A percentile compares a stretch with the other conserved stretches of the same genome.
phyloP scores from a whole-genome alignment of 2,888 invertebrate genomes.

The Chrysotoxum bicinctum region DNA sequence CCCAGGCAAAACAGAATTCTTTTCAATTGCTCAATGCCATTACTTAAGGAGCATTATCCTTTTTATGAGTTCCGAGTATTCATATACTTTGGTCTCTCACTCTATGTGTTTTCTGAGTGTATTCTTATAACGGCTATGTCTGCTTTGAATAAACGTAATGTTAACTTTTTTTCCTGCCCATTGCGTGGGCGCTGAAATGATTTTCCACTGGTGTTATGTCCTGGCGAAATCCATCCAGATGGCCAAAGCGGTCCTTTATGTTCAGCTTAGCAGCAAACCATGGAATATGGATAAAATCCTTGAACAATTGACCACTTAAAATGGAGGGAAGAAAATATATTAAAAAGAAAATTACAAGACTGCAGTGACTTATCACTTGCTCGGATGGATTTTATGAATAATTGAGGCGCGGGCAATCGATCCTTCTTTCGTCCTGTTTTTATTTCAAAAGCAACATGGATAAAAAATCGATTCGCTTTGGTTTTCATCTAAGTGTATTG shows the following conservation, averaged over 20 bases:
- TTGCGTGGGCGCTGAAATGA: neutral
- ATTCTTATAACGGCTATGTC: slow-evolving; percentile 31
- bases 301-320: slow-evolving; percentile 56
- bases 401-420: slow-evolving; percentile 31
- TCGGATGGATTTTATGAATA: slow-evolving; percentile 49
- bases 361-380: slow-evolving; percentile 50
- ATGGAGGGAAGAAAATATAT: neutral
- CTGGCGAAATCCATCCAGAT: slow-evolving; percentile 29
- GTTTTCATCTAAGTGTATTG: slow-evolving; percentile 37
- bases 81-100: slow-evolving; percentile 16
- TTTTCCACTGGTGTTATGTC: neutral
- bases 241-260: slow-evolving; percentile 16
- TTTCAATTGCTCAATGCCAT: slow-evolving; percentile 66
- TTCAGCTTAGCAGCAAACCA: neutral
- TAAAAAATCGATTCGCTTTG: slow-evolving; percentile 31
- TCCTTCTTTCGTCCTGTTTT: slow-evolving; percentile 20
- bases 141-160: slow-evolving; percentile 55
- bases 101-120: neutral
- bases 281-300: slow-evolving; percentile 17
- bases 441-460: neutral
- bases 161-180: slow-evolving; percentile 39
- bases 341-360: slow-evolving; percentile 26
- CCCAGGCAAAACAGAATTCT: slow-evolving; percentile 15
- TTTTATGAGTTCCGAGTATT: slow-evolving; percentile 58
- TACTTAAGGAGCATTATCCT: slow-evolving; percentile 69